Evolutionary conservation across 2,797 vertebrate species (phyloP).

Genomic region (Eulemur mongoz): DNA sequence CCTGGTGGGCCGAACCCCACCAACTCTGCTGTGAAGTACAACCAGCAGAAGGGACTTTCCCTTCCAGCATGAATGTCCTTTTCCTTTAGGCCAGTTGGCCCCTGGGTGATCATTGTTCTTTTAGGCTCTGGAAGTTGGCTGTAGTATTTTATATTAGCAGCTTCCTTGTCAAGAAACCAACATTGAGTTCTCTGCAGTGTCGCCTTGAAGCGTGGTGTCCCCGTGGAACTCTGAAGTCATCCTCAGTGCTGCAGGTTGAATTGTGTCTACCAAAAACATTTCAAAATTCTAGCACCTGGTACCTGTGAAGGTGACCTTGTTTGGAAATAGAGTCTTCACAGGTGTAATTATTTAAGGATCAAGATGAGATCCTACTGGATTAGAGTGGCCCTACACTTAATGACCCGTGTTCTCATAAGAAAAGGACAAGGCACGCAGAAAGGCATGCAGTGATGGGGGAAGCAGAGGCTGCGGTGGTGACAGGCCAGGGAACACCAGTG

Average conservation of each 20-base stretch:
- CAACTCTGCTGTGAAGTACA: accelerated
- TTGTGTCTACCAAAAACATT: background rate
- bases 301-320: background rate
- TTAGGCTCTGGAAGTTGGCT: background rate
- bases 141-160: background rate
- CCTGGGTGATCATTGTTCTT: background rate
- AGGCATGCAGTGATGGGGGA: accelerated
- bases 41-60: background rate
- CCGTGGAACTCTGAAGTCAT: no score
- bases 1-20: background rate
- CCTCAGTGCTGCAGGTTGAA: background rate
- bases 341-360: background rate
- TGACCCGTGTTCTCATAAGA: background rate
- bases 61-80: accelerated
- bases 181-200: background rate
- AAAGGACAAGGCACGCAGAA: background rate
- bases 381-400: background rate
- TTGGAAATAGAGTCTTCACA: background rate
- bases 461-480: accelerated
- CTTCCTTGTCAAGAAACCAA: background rate
- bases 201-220: no score
- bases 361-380: background rate
- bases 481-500: accelerated
- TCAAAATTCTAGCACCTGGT: background rate
- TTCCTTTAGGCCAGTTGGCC: background rate